Conservation (phyloP, 2,888 invertebrate species). For the Ctenicera cuprea region DNA sequence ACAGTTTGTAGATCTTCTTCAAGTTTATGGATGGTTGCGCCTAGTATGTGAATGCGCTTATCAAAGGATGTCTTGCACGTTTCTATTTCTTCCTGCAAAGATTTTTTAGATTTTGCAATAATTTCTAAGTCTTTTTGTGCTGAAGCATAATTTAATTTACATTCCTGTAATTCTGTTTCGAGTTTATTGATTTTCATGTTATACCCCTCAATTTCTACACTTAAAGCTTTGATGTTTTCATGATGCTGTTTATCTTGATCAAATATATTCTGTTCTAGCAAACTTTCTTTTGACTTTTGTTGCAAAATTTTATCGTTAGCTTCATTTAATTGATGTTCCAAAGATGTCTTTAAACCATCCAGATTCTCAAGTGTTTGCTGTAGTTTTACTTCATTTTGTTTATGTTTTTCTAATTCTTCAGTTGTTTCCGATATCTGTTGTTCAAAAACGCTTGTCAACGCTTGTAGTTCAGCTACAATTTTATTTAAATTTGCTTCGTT, state of each 20-base stretch:
- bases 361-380: not conserved
- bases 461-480: slow-evolving; percentile 9
- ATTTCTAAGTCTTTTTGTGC: slow-evolving; percentile 36
- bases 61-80: slow-evolving; percentile 34
- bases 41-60: slow-evolving; percentile 44
- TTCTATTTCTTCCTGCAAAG: slow-evolving; percentile 41
- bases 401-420: slow-evolving; percentile 33
- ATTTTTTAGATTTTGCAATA: slow-evolving; percentile 23
- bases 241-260: slow-evolving; percentile 36
- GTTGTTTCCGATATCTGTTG: slow-evolving; percentile 31
- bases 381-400: slow-evolving; percentile 32
- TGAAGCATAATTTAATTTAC: slow-evolving; percentile 27
- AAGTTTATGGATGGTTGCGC: slow-evolving; percentile 40
- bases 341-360: slow-evolving; percentile 6
- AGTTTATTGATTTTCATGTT: slow-evolving; percentile 34
- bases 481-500: not conserved
- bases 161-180: slow-evolving; percentile 43
- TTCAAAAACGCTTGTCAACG: slow-evolving; percentile 8
- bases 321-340: slow-evolving; percentile 28
- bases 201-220: slow-evolving; percentile 46
- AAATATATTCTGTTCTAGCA: slow-evolving; percentile 24
- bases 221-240: slow-evolving; percentile 41
- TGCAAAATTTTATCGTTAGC: slow-evolving; percentile 23
- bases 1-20: slow-evolving; percentile 34
- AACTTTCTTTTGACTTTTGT: slow-evolving; percentile 21